Base-by-base conservation (phyloP, 1,140 invertebrate genomes). In the Berghia stephanieae region DNA sequence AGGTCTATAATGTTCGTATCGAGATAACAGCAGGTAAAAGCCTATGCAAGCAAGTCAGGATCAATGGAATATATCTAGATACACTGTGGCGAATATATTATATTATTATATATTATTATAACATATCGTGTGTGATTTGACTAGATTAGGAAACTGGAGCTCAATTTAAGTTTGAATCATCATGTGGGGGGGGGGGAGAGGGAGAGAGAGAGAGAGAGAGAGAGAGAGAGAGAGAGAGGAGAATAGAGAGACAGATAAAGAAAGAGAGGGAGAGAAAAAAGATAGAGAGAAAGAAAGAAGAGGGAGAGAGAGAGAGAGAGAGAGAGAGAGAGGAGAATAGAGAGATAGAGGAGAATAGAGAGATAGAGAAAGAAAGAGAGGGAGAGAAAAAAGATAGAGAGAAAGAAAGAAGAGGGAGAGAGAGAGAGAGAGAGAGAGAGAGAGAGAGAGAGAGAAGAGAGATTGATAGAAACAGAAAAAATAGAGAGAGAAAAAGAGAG, bases 361-460 rank as follows among this genome's bases (percentile, higher is more conserved):
- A 42, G 27, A 67, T 36, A 76, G 3, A 69, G 27, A 68, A n/a
- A 76, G 63, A 69, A 43, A 38, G 69, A 71, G 69, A 46, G 69
- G 49, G 6, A 71, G 43, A 46, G 67, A 40, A 38, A 40, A 10
- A n/a, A 10, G 13, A 4, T 8, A 21, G 16, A 38, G 38, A 13
- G 3, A 38, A 38, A 10, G 40, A 21, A n/a, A 21, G n/a, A 38
- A 34, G 36, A 44, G 40, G 38, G 70, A 52, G 36, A 72, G 70
- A 49, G 46, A 52, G 40, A 75, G 55, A 63, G 46, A 55, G 24
- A 57, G 72, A 75, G 55, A 63, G 34, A 75, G 72, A 60, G 55
- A 63, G 55, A 75, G 72, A 75, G 72, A 42, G 55, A 75, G 52
- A 75, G 34, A 63, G 55, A 75, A 40, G 43, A 52, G 18, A 40